Evolutionary conservation across 1,140 invertebrate genomes (phyloP).

Genomic region (Drosophila tsacasi): DNA sequence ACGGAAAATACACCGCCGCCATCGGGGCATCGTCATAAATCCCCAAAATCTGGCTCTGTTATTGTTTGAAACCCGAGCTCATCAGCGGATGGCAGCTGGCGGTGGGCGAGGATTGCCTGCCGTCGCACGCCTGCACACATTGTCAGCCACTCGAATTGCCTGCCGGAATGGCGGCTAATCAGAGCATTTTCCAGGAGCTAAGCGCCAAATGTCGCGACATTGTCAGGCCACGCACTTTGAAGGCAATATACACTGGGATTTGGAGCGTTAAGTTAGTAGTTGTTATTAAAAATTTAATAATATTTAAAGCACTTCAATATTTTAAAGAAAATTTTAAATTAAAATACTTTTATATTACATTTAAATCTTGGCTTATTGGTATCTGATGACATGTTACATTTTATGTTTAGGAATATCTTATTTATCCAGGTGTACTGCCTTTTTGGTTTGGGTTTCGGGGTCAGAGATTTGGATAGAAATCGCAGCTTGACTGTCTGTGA

Average conservation of each 20-base stretch:
- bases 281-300: background rate
- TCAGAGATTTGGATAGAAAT: slow-evolving; percentile 22
- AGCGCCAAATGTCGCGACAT: slow-evolving; percentile 63
- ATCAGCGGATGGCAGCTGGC: slow-evolving; percentile 52
- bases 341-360: background rate
- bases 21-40: slow-evolving; percentile 70
- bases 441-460: background rate
- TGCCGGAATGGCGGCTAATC: slow-evolving; percentile 60
- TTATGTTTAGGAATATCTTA: background rate
- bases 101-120: slow-evolving; percentile 24
- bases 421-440: background rate
- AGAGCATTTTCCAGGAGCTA: slow-evolving; percentile 66
- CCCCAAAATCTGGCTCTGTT: slow-evolving; percentile 76
- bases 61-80: slow-evolving; percentile 79
- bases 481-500: slow-evolving; percentile 15
- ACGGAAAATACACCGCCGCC: slow-evolving; percentile 9
- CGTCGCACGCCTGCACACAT: slow-evolving; percentile 24
- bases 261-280: background rate
- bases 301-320: background rate
- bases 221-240: slow-evolving; percentile 25
- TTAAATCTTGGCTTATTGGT: background rate
- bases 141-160: slow-evolving; percentile 56
- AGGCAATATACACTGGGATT: slow-evolving; percentile 41
- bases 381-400: background rate
- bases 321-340: background rate